Evolutionary conservation across 2,113 vertebrate genomes (phyloP).

Genomic region (Ovibos moschatus): DNA sequence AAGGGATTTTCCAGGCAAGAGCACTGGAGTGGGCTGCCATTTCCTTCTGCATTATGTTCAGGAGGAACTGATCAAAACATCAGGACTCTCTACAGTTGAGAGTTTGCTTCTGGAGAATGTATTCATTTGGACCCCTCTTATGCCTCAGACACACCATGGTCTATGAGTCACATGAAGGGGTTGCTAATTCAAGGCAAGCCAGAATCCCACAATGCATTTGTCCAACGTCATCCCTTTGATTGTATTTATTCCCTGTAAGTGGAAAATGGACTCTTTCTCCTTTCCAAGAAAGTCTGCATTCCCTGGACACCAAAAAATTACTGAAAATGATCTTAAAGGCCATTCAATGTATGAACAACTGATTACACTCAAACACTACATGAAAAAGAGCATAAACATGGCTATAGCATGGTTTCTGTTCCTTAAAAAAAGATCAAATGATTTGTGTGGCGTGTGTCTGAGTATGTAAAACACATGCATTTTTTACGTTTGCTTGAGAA

Average conservation of each 20-base stretch:
- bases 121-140: background rate
- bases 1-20: background rate
- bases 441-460: background rate
- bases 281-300: background rate
- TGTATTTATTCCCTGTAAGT: background rate
- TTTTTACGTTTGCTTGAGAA: background rate
- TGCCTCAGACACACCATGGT: fast-evolving
- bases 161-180: background rate
- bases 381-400: background rate
- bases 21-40: background rate
- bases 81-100: background rate
- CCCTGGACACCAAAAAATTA: background rate
- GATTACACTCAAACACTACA: background rate
- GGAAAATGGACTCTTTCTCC: background rate
- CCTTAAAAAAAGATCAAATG: background rate
- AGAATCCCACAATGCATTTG: background rate
- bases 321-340: background rate
- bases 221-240: background rate
- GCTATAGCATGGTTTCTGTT: background rate
- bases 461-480: background rate
- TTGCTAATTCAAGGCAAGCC: background rate
- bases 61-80: background rate
- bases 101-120: background rate
- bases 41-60: background rate
- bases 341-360: background rate